Percentiles rank a stretch among this genome's conserved stretches.
phyloP scores from a whole-genome alignment of 1,140 invertebrate genomes.

The Aphelenchoides fujianensis region DNA sequence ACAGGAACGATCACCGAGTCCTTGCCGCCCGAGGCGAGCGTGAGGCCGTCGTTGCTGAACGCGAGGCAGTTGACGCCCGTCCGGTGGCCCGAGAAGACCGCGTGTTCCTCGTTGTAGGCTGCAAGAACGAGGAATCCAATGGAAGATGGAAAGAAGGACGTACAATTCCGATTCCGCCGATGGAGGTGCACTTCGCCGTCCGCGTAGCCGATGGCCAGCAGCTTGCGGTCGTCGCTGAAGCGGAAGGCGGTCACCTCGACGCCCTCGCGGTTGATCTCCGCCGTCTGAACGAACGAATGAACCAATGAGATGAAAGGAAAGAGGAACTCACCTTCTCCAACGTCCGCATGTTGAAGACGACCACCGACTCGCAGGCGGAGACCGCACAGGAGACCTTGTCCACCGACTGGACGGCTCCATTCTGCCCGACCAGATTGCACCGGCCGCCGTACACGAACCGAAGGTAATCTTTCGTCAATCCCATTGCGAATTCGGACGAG shows the following conservation, averaged over 20 bases:
- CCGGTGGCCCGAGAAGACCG: conserved; percentile 77
- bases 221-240: conserved; percentile 67
- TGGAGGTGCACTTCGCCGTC: conserved; percentile 84
- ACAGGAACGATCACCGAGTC: conserved; percentile 73
- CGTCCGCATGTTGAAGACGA: conserved; percentile 86
- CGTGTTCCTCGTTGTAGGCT: conserved; percentile 74
- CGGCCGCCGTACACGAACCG: conserved; percentile 74
- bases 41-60: conserved; percentile 76
- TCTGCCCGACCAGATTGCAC: conserved; percentile 58
- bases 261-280: conserved; percentile 40
- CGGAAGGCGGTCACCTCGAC: conserved; percentile 44
- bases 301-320: conserved; percentile 31
- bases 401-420: conserved; percentile 54
- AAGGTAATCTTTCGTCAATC: conserved; percentile 91
- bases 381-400: conserved; percentile 72
- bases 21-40: conserved; percentile 80
- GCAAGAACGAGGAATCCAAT: too few relatives aligned
- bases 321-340: conserved; percentile 76
- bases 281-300: conserved; percentile 35
- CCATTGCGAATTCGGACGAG: too few relatives aligned
- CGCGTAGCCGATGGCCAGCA: conserved; percentile 82
- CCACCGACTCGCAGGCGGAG: conserved; percentile 84
- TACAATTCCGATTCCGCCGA: conserved; percentile 50
- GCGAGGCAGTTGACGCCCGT: conserved; percentile 77
- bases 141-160: too few relatives aligned